Conservation (phyloP, 2,113 vertebrate genomes). For the Cepphus grylle region DNA sequence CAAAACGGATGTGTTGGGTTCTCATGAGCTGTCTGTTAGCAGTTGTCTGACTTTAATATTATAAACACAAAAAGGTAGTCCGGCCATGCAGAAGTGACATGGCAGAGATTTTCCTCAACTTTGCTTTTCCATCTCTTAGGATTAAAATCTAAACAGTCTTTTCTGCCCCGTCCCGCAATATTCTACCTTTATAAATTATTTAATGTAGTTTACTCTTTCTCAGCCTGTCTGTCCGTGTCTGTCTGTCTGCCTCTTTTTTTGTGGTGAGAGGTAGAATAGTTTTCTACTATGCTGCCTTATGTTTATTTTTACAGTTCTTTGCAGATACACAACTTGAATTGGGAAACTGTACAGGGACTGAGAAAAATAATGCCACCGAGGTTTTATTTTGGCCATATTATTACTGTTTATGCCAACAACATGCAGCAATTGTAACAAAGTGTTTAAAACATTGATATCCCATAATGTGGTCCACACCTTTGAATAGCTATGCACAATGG, state of each 20-base stretch:
- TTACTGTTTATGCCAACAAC: neutral
- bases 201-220: neutral
- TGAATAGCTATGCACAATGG: neutral
- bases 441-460: neutral
- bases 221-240: neutral
- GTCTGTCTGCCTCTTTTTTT: neutral
- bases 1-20: neutral
- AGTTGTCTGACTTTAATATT: neutral
- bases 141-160: neutral
- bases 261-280: accelerated
- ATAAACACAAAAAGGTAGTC: neutral
- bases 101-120: neutral
- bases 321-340: neutral
- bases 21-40: neutral
- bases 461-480: neutral
- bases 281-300: neutral
- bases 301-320: neutral
- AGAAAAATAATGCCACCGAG: neutral
- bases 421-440: neutral
- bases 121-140: neutral
- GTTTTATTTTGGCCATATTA: neutral
- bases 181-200: neutral
- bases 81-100: neutral
- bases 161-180: neutral
- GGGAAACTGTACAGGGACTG: neutral